These are phyloP conservation scores for Andrena chrysosceles DNA, from an alignment of 2,888 invertebrate species.

Conservation along the genomic window DNA sequence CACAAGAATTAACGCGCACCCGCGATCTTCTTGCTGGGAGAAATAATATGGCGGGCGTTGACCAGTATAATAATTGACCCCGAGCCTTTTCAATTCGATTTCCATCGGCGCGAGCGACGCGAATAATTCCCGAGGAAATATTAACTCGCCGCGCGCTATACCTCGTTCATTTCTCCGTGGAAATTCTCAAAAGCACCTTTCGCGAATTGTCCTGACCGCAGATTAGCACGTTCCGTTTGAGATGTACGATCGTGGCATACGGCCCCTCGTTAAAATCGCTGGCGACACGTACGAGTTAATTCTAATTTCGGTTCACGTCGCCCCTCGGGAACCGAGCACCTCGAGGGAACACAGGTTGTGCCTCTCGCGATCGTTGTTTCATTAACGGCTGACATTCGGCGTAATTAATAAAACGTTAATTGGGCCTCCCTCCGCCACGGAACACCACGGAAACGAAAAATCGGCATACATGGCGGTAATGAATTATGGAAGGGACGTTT, in stretches of 20 bases:
- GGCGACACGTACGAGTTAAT: background rate
- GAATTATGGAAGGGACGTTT: background rate
- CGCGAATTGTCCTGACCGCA: background rate
- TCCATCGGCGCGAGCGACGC: background rate
- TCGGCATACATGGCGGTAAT: background rate
- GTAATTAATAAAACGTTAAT: slow-evolving; percentile 11
- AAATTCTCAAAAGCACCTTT: background rate
- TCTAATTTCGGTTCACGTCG: slow-evolving; percentile 7
- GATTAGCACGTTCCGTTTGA: background rate
- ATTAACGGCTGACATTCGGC: background rate
- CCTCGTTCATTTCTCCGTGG: background rate
- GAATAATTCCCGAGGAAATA: background rate
- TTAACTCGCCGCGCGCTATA: background rate
- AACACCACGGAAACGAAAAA: background rate
- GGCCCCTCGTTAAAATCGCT: too few species aligned
- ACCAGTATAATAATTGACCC: slow-evolving; percentile 10
- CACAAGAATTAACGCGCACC: background rate
- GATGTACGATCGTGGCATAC: too few species aligned
- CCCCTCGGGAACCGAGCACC: background rate
- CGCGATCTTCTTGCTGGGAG: background rate
- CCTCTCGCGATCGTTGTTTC: background rate
- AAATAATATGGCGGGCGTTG: background rate
- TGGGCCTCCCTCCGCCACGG: background rate
- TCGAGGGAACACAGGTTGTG: background rate
- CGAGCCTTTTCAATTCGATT: slow-evolving; percentile 8